phyloP scores from a whole-genome alignment of 1,140 invertebrate genomes.

The Drosophila willistoni region DNA sequence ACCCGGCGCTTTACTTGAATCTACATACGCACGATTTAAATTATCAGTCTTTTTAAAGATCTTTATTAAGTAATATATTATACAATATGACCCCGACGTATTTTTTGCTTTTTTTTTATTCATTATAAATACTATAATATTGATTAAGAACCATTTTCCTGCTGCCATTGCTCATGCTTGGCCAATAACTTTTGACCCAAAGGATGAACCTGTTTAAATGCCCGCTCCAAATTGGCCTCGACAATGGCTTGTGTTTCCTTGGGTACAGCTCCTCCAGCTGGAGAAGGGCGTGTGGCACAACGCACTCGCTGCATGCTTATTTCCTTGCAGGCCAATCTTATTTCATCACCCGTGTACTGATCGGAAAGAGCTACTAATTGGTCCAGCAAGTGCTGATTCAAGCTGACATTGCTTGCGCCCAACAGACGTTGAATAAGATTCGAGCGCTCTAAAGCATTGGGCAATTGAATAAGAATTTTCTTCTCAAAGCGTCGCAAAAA shows the following conservation, averaged over 20 bases:
- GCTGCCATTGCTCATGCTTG: conserved; percentile 72
- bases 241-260: conserved; percentile 35
- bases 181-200: conserved; percentile 65
- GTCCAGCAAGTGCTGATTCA: conserved; percentile 79
- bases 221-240: conserved; percentile 54
- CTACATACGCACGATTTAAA: not conserved
- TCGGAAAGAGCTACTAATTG: conserved; percentile 87
- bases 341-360: conserved; percentile 92
- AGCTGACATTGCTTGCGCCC: conserved; percentile 73
- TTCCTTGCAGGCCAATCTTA: conserved; percentile 95
- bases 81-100: not conserved
- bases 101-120: not conserved
- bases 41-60: not conserved
- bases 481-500: conserved; percentile 95
- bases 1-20: not conserved
- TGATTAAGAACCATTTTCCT: conserved; percentile 66
- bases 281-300: conserved; percentile 42
- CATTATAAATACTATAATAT: too few relatives aligned
- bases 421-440: conserved; percentile 88
- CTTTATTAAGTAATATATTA: not conserved
- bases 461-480: conserved; percentile 91
- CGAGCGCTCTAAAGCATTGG: conserved; percentile 86
- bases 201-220: conserved; percentile 68
- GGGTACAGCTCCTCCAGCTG: not conserved
- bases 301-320: conserved; percentile 87